Conservation (phyloP, 2,113 vertebrate genomes). For the Anarrhichthys ocellatus region DNA sequence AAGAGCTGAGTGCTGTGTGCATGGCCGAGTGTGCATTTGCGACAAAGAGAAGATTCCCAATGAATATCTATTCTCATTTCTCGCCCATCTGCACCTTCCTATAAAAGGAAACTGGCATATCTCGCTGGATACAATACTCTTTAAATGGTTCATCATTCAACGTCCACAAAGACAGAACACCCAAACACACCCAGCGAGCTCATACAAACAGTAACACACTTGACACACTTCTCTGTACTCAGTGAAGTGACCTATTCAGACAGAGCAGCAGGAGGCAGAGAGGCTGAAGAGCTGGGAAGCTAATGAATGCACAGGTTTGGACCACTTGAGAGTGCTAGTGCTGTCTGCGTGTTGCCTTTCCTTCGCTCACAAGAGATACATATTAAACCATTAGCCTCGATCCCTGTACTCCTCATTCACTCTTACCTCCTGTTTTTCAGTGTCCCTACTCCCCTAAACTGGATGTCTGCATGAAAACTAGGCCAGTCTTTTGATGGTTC, state of each 20-base stretch:
- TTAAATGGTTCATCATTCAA: slow-evolving; percentile 76
- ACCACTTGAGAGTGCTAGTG: slow-evolving; percentile 62
- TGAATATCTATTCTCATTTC: slow-evolving; percentile 81
- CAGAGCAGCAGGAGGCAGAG: slow-evolving; percentile 70
- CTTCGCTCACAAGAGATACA: slow-evolving; percentile 65
- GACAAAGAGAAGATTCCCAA: slow-evolving; percentile 76
- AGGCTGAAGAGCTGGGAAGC: slow-evolving; percentile 57
- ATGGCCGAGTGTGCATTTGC: slow-evolving; percentile 70
- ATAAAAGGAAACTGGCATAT: slow-evolving; percentile 72
- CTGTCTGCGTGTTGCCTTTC: slow-evolving; percentile 55
- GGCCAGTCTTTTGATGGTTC: slow-evolving; percentile 70
- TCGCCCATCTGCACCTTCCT: slow-evolving; percentile 77
- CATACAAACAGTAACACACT: slow-evolving; percentile 65
- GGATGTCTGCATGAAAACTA: slow-evolving; percentile 64
- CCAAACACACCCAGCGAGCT: slow-evolving; percentile 67
- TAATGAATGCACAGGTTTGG: slow-evolving; percentile 68
- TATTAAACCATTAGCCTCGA: slow-evolving; percentile 75
- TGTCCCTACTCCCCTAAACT: slow-evolving; percentile 43
- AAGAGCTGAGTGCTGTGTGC: slow-evolving; percentile 61
- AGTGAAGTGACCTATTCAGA: slow-evolving; percentile 73
- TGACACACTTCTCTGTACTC: slow-evolving; percentile 76
- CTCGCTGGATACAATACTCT: slow-evolving; percentile 62
- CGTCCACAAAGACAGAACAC: slow-evolving; percentile 64
- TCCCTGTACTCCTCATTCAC: slow-evolving; percentile 29
- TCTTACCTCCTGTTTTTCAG: slow-evolving; percentile 24